Base-by-base conservation (phyloP, 2,113 vertebrate genomes). In the Halichoerus grypus region DNA sequence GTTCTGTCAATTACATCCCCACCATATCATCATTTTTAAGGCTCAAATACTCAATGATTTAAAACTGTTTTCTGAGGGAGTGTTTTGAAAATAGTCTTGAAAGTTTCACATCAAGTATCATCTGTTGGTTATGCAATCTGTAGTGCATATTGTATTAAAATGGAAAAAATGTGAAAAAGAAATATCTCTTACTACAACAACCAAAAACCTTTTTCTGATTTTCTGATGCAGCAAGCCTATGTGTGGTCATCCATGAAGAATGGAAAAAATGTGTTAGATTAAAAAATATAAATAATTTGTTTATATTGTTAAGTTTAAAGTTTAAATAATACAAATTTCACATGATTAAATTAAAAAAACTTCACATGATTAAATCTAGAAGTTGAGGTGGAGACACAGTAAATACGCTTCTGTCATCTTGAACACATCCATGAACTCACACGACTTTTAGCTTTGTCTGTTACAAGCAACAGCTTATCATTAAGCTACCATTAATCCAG, bases 381-480 rank as follows among this genome's bases (percentile, higher is more conserved):
- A 88, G 33, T 51, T 16, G 11, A 57, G 28, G 10, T 76, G 4
- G 51, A 59, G 49, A 77, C 21, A 22, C 16, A 46, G 1, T 5
- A 26, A 42, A 22, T 4, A 39, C 11, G 15, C 51, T 36, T 2
- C 19, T 9, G 14, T 3, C 16, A 5, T 16, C 19, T 46, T 65
- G 16, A 92, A 82, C 16, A 33, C 19, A n/a, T 12, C 15, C 15
- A 1, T 63, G 33, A 82, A 53, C 7, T 5, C 18, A 1, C 10
- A 36, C 2, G 24, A 19, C 0, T 15, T 36, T 36, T 24, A 19
- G 4, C 11, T 5, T 63, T 31, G 7, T 42, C 1, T 31, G 5
- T 36, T 10, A 11, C 1, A 13, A 55, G 1, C 15, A 7, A 42
- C 14, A 77, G 4, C 12, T 0, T 42, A 6, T 36, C 5, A 22